Conservation (phyloP, 2,888 invertebrate genomes). For the Schizaphis graminum region DNA sequence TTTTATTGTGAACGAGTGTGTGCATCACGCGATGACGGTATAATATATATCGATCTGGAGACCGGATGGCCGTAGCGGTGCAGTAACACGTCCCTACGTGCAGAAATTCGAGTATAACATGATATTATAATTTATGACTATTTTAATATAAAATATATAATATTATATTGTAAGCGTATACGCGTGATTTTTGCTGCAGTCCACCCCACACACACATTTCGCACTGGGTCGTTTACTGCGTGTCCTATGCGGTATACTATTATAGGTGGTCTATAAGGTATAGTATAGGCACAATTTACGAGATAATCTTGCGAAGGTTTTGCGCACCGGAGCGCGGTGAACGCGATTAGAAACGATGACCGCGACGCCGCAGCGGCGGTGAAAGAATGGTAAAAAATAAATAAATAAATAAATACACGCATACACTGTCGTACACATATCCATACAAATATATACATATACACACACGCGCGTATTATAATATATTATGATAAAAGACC, state of each 20-base stretch:
- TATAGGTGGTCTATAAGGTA: background rate
- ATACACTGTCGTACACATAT: background rate
- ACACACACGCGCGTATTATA: background rate
- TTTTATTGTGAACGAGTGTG: background rate
- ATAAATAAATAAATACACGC: background rate
- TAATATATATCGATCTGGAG: background rate
- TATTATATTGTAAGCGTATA: too few species aligned
- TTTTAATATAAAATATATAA: background rate
- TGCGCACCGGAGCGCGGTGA: background rate
- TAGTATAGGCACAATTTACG: background rate
- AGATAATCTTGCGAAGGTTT: background rate
- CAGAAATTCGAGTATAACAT: background rate
- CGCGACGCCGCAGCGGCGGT: background rate
- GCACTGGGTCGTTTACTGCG: background rate
- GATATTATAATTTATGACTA: background rate
- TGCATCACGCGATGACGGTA: background rate
- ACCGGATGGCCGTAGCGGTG: background rate
- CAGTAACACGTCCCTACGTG: background rate
- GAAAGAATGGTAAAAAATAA: background rate
- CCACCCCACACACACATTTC: background rate
- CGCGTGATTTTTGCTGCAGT: background rate
- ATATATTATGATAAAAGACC: constrained; percentile 3
- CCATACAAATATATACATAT: background rate
- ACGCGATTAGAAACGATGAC: background rate
- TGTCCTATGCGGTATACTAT: background rate